phyloP scores from a whole-genome alignment of 2,113 vertebrate species.

The Burhinus bistriatus region DNA sequence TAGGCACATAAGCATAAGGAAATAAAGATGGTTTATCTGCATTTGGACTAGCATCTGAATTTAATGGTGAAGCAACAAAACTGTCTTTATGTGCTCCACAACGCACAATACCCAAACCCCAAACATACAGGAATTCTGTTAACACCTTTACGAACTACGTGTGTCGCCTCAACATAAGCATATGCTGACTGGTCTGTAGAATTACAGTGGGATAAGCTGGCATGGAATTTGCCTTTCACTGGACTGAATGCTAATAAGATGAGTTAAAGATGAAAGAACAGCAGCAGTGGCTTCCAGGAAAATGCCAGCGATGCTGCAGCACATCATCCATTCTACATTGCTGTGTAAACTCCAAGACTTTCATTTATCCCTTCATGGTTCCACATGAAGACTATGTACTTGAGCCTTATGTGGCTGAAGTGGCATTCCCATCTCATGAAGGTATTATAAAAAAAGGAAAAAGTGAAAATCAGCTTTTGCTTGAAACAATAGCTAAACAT shows the following conservation, averaged over 20 bases:
- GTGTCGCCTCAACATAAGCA: background rate
- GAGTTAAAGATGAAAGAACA: background rate
- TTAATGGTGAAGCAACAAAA: background rate
- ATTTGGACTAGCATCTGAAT: background rate
- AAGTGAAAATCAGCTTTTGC: background rate
- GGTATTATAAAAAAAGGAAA: background rate
- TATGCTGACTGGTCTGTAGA: background rate
- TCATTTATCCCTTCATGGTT: background rate
- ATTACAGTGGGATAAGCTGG: background rate
- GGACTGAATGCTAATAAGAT: background rate
- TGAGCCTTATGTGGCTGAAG: background rate
- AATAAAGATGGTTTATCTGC: constrained; percentile 14
- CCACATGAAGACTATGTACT: background rate
- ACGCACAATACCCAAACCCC: background rate
- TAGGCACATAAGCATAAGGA: background rate
- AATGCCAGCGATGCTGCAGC: background rate
- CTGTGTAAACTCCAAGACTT: background rate
- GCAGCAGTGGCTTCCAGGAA: background rate
- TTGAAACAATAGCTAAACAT: background rate
- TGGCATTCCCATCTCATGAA: background rate
- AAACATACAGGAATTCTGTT: background rate
- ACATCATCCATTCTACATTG: background rate
- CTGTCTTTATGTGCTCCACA: background rate
- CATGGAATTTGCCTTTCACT: background rate
- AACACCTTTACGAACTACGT: background rate